Base-by-base conservation (phyloP, 2,888 invertebrate genomes). In the Abrostola triplasia region DNA sequence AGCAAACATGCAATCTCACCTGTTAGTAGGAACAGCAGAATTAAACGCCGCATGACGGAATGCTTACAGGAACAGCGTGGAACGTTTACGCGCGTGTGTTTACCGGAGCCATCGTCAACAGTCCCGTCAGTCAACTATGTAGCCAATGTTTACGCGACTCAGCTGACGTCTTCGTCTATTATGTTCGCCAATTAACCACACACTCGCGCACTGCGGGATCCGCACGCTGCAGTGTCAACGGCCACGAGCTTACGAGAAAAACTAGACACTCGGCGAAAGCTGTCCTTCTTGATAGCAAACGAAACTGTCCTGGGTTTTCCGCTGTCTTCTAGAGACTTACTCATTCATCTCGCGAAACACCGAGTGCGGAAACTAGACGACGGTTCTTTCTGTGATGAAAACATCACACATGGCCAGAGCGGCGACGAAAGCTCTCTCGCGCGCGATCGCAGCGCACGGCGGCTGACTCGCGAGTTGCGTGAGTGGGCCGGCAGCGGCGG, bases 121-220 rank as follows among this genome's bases (percentile, higher is more conserved):
- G 86, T 88, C 74, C 82, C 79, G 77, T 84, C 85, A 84, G 81
- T 82, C 81, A 85, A 86, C 67, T 76, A 81, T 76, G 67, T 64
- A 80, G 83, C 79, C 86, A 90, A 88, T 93, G 92, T 93, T 93
- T 94, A 93, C 92, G 90, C 90, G 88, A 84, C 92, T 91, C 94
- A 94, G 94, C 94, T 94, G 94, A 92, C 84, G 88, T 86, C 82
- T 81, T 84, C 84, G 86, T 86, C 84, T 86, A 80, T 83, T 88
- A 86, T 86, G 85, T 88, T 90, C 86, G 93, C 93, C 90, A 92
- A 94, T 92, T 90, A 92, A 91, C 85, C 92, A 93, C 92, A 92
- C 93, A 94, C 94, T 92, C 93, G 91, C 92, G 90, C 93, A 93
- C 93, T 93, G 93, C 94, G 92, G 92, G 90, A 89, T 90, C 92